Evolutionary conservation across 2,797 vertebrate genomes (phyloP), one percentile per base, ranked within the genome.

Genomic region (Sebastolobus altivelis): DNA sequence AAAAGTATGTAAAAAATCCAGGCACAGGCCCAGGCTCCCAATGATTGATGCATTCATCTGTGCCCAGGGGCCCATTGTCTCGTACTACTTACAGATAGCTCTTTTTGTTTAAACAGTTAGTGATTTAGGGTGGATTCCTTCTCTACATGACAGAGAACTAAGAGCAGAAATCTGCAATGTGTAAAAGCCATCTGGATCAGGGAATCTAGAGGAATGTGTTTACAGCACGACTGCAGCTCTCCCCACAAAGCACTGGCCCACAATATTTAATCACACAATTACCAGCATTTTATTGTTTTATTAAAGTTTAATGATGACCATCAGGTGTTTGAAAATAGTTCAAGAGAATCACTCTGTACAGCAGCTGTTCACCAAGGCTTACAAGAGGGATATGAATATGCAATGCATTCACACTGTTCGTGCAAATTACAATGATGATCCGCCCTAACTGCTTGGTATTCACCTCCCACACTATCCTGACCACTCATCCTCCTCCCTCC

Each of bases 351-450:
- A 65, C 66, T 81, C 27, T 33, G 20, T 22, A 60, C 68, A 84
- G 65, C 85, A 87, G 79, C 73, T 84, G 88, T 85, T 85, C 80
- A 81, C 71, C 40, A 65, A 70, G 12, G 56, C 33, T 65, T 65
- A 63, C 75, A 79, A 20, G 63, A 63, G 35, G 56, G 20, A 56
- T 56, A 65, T 80, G 73, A 82, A 77, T 74, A 81, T 77, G 68
- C 55, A 38, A 65, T 29, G 11, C 14, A 59, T 66, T 83, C 58
- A 78, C 33, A 31, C 81, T 58, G 73, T 80, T 54, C 25, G 70
- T 73, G 61, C 46, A 80, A 84, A 91, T 87, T 80, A 83, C 38
- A 62, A 62, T 62, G 77, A 82, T 59, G 79, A 88, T 83, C 81
- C 63, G 55, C 55, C 63, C 12, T 8, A 63, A 63, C 62, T 79